These are phyloP conservation scores for Pollenia amentaria DNA, from an alignment of 2,888 invertebrate species.

Conservation along the genomic window DNA sequence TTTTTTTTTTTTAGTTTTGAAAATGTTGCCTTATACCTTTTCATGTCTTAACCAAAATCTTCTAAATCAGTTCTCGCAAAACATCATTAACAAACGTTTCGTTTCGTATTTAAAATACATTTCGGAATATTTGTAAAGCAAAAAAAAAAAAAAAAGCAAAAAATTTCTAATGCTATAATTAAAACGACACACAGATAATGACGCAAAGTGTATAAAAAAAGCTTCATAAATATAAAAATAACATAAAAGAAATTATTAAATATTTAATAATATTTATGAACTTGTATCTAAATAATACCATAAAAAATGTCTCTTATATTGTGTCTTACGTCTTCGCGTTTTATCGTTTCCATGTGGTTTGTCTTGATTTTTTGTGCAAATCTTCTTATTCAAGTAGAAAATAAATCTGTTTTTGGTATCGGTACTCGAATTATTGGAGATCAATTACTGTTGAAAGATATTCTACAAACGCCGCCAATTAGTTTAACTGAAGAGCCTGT, in stretches of 20 bases:
- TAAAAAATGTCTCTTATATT: slow-evolving; percentile 35
- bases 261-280: slow-evolving; percentile 55
- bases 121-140: slow-evolving; percentile 37
- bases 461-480: slow-evolving; percentile 78
- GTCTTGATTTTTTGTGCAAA: slow-evolving; percentile 48
- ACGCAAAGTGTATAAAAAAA: slow-evolving; percentile 17
- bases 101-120: slow-evolving; percentile 59
- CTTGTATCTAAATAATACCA: slow-evolving; percentile 15
- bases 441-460: slow-evolving; percentile 81
- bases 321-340: slow-evolving; percentile 27
- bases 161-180: slow-evolving; percentile 15
- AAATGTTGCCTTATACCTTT: slow-evolving; percentile 59
- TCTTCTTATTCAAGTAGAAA: slow-evolving; percentile 64
- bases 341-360: slow-evolving; percentile 57
- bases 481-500: slow-evolving; percentile 76
- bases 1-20: slow-evolving; percentile 36
- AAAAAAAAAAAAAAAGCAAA: slow-evolving; percentile 10
- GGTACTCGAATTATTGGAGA: slow-evolving; percentile 77
- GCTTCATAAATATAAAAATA: slow-evolving; percentile 49
- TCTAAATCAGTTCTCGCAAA: slow-evolving; percentile 71
- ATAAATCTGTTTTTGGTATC: slow-evolving; percentile 75
- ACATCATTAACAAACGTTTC: slow-evolving; percentile 68
- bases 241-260: slow-evolving; percentile 32
- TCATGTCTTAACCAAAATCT: slow-evolving; percentile 51
- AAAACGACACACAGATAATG: background rate